phyloP scores from a whole-genome alignment of 2,797 vertebrate species.

The Gouania willdenowi region DNA sequence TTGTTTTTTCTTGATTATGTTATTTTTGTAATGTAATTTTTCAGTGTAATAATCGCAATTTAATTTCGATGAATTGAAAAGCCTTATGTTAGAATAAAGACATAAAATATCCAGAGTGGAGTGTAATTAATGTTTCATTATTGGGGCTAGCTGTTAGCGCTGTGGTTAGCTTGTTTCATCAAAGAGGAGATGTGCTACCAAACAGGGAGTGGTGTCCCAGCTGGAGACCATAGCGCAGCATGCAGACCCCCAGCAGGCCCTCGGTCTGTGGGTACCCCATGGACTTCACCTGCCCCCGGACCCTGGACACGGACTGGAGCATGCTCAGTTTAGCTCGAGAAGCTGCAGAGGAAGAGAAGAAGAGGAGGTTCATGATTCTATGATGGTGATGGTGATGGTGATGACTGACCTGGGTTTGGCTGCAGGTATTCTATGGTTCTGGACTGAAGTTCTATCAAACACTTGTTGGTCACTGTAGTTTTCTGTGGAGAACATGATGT shows the following conservation, averaged over 20 bases:
- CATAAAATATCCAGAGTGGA: too few relatives aligned
- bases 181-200: too few relatives aligned
- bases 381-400: too few relatives aligned
- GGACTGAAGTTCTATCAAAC: constrained; percentile 85
- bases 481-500: constrained; percentile 69
- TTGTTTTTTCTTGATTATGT: too few relatives aligned
- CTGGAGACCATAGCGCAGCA: constrained; percentile 88
- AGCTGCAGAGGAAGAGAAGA: constrained; percentile 58
- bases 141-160: too few relatives aligned
- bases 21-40: too few relatives aligned
- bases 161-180: too few relatives aligned
- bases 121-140: too few relatives aligned
- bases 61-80: too few relatives aligned
- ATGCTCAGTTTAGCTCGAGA: constrained; percentile 91
- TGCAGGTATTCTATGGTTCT: constrained; percentile 94
- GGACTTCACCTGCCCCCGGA: constrained; percentile 89
- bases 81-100: too few relatives aligned
- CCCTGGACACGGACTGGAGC: constrained; percentile 92
- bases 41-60: too few relatives aligned
- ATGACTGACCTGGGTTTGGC: constrained; percentile 88
- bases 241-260: constrained; percentile 88
- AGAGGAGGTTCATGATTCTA: too few relatives aligned
- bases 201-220: constrained; percentile 87
- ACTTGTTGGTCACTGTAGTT: constrained; percentile 92
- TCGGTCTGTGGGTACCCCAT: constrained; percentile 90